phyloP scores from a whole-genome alignment of 2,797 vertebrate genomes.

The Ctenopoma kingsleyae region DNA sequence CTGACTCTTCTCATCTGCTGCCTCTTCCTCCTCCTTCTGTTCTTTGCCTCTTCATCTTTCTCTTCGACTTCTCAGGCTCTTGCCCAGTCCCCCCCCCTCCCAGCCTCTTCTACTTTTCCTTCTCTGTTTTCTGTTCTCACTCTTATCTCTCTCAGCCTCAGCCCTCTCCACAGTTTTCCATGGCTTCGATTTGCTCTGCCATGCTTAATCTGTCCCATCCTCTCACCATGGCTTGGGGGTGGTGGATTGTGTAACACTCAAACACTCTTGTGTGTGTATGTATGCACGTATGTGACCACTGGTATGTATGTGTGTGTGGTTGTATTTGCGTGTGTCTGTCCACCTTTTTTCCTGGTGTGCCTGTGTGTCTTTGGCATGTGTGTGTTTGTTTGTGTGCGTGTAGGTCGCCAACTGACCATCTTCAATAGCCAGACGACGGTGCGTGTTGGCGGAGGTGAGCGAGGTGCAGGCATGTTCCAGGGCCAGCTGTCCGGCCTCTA shows the following conservation, averaged over 20 bases:
- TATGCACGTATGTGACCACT: constrained; percentile 67
- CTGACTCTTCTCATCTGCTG: constrained; percentile 74
- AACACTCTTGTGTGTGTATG: constrained; percentile 74
- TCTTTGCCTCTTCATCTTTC: constrained; percentile 48
- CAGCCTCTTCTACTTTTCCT: constrained; percentile 4
- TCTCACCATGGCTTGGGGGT: constrained; percentile 76
- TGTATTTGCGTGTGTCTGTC: constrained; percentile 86
- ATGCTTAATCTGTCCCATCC: constrained; percentile 80
- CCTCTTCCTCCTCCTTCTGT: constrained; percentile 37
- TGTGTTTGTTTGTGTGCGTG: constrained; percentile 45
- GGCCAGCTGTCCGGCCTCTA: constrained; percentile 98
- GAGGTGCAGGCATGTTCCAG: constrained; percentile 93
- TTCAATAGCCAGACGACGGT: constrained; percentile 99
- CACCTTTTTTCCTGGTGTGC: constrained; percentile 88
- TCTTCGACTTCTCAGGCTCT: constrained; percentile 19
- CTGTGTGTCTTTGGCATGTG: constrained; percentile 37
- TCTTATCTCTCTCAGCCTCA: constrained; percentile 62
- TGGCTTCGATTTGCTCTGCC: constrained; percentile 77
- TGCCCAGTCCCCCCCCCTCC: constrained; percentile 21
- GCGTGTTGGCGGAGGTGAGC: constrained; percentile 94
- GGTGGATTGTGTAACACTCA: constrained; percentile 79
- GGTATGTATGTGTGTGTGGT: constrained; percentile 68
- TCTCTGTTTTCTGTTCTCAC: constrained; percentile 45
- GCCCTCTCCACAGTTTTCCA: constrained; percentile 71
- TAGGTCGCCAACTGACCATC: constrained; percentile 99